Percentiles rank a stretch among this genome's conserved stretches.
These are phyloP conservation scores for Tortrix viridana DNA, from an alignment of 2,888 invertebrate genomes.

Conservation along the genomic window DNA sequence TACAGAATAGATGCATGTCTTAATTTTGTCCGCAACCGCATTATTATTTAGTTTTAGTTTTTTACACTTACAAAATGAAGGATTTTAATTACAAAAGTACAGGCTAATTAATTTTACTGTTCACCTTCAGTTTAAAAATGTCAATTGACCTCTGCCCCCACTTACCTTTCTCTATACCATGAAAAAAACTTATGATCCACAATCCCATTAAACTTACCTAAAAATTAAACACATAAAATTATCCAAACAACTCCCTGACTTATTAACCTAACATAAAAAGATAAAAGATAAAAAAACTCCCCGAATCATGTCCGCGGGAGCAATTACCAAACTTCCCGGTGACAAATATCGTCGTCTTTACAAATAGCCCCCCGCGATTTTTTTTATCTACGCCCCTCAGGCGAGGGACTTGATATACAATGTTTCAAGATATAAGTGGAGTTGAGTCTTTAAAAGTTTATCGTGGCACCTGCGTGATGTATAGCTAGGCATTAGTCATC, in stretches of 20 bases:
- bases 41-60: too few relatives aligned
- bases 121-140: too few relatives aligned
- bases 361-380: slow-evolving; percentile 75
- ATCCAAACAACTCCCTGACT: slow-evolving; percentile 8
- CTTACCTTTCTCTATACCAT: background rate
- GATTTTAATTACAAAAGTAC: too few relatives aligned
- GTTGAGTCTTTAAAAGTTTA: slow-evolving; percentile 83
- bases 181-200: background rate
- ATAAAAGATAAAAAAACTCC: slow-evolving; percentile 41
- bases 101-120: too few relatives aligned
- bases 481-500: slow-evolving; percentile 77
- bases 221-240: background rate
- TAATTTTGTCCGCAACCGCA: too few relatives aligned
- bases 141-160: too few relatives aligned
- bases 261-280: slow-evolving; percentile 38
- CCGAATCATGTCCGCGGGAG: slow-evolving; percentile 63
- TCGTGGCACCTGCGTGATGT: slow-evolving; percentile 76
- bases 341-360: slow-evolving; percentile 78
- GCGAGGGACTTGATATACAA: slow-evolving; percentile 76
- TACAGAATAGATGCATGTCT: too few relatives aligned
- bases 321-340: slow-evolving; percentile 77
- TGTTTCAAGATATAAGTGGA: slow-evolving; percentile 81
- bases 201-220: background rate
- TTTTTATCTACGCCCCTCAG: slow-evolving; percentile 78
- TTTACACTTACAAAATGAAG: too few relatives aligned